phyloP scores from a whole-genome alignment of 2,888 invertebrate species.

The Scotopteryx bipunctaria region DNA sequence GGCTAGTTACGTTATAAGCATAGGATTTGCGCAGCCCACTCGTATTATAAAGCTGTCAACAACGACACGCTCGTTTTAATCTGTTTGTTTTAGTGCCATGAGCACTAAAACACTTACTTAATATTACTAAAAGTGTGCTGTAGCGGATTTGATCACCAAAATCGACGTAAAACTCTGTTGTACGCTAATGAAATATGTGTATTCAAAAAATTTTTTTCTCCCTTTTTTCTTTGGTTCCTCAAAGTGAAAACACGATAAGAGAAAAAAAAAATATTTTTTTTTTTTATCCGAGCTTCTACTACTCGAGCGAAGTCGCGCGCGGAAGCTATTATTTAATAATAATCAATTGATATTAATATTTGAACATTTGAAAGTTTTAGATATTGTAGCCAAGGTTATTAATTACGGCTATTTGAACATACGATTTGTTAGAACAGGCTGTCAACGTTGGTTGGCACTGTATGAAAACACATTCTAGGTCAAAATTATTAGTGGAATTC shows the following conservation, averaged over 20 bases:
- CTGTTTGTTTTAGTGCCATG: conserved; percentile 2
- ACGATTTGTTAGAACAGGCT: conserved; percentile 6
- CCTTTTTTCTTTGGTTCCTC: too few relatives aligned
- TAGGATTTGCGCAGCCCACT: conserved; percentile 34
- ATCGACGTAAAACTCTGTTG: too few relatives aligned
- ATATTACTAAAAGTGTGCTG: too few relatives aligned
- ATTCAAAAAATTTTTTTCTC: too few relatives aligned
- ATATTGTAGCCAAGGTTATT: conserved; percentile 40
- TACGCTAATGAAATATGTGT: too few relatives aligned
- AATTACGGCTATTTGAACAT: conserved; percentile 8
- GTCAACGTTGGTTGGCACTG: conserved; percentile 20
- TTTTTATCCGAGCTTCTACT: too few relatives aligned
- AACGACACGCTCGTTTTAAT: conserved; percentile 43
- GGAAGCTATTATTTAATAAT: too few relatives aligned
- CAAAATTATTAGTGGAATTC: conserved; percentile 14
- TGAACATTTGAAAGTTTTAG: conserved; percentile 42
- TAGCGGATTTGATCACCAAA: too few relatives aligned
- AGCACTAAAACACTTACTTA: too few relatives aligned
- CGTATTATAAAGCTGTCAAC: conserved; percentile 63
- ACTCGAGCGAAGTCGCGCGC: too few relatives aligned
- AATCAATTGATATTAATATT: conserved; percentile 38
- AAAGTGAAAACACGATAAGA: too few relatives aligned
- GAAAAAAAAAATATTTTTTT: too few relatives aligned
- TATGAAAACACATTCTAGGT: conserved; percentile 16
- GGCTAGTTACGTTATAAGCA: conserved; percentile 9